A percentile compares a stretch with the other conserved stretches of the same genome.
phyloP scores from a whole-genome alignment of 2,888 invertebrate species.

The Gasteruption jaculator region DNA sequence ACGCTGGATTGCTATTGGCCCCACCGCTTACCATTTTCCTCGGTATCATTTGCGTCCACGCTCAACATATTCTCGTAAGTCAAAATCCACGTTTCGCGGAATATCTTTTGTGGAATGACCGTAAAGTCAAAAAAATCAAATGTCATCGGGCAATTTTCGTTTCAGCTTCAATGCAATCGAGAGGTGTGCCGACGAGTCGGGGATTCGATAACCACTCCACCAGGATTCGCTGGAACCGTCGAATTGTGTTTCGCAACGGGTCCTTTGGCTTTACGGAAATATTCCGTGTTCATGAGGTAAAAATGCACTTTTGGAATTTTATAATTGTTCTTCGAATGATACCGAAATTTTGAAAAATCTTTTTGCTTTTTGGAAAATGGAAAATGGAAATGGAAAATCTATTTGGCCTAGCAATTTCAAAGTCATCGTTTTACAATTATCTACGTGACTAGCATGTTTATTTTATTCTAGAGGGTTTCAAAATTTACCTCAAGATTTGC shows the following conservation, averaged over 20 bases:
- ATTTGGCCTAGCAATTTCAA: too few species aligned
- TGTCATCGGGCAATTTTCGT: constrained; percentile 8
- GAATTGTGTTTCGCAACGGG: constrained; percentile 76
- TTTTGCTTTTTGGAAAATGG: too few species aligned
- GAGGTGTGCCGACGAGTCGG: constrained; percentile 62
- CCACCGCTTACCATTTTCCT: constrained; percentile 73
- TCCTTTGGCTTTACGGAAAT: constrained; percentile 60
- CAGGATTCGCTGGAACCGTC: constrained; percentile 80
- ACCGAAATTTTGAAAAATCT: too few species aligned
- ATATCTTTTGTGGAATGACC: background rate
- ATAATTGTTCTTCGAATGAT: too few species aligned
- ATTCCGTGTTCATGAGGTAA: constrained; percentile 63
- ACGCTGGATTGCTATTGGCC: constrained; percentile 84
- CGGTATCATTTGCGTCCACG: constrained; percentile 83
- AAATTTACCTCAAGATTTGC: too few species aligned
- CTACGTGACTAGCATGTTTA: too few species aligned
- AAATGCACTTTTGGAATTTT: too few species aligned
- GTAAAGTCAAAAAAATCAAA: background rate
- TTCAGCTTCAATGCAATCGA: constrained; percentile 66
- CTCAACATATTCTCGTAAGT: constrained; percentile 85
- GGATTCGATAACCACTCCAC: constrained; percentile 52
- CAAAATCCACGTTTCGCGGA: constrained; percentile 14
- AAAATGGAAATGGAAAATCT: too few species aligned
- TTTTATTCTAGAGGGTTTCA: too few species aligned
- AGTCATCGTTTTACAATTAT: too few species aligned